Conservation (phyloP, 1,140 invertebrate genomes). For the Sesamia nonagrioides region DNA sequence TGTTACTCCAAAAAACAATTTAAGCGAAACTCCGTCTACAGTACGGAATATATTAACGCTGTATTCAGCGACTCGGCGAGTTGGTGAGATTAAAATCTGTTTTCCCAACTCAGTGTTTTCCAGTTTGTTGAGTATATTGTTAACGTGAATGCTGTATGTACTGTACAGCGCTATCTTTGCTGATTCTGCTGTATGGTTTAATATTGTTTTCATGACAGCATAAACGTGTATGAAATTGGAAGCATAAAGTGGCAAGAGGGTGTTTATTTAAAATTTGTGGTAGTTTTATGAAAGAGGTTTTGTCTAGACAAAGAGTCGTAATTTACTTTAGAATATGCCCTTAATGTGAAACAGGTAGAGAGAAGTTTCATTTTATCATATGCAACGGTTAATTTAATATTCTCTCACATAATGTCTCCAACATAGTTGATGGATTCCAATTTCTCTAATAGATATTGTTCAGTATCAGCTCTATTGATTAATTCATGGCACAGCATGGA, state of each 20-base stretch:
- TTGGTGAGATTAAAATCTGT: conserved; percentile 40
- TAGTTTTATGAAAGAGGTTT: neutral
- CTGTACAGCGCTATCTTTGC: conserved; percentile 15
- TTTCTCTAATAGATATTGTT: no score
- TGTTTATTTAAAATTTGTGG: neutral
- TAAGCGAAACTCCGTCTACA: conserved; percentile 6
- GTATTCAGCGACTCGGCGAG: conserved; percentile 19
- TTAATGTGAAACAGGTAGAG: no score
- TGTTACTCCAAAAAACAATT: conserved; percentile 19
- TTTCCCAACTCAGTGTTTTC: conserved; percentile 17
- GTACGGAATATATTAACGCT: conserved; percentile 24
- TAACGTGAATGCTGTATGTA: conserved; percentile 1
- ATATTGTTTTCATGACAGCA: conserved; percentile 8
- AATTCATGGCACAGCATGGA: no score
- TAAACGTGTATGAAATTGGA: conserved; percentile 10
- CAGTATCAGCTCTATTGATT: no score
- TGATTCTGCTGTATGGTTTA: conserved; percentile 29
- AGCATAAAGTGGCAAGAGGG: neutral
- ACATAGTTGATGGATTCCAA: no score
- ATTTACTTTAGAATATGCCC: neutral
- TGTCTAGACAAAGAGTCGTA: neutral
- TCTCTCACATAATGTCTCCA: no score
- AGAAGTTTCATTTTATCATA: no score
- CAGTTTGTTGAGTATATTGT: conserved; percentile 33
- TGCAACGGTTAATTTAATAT: no score